A percentile compares a stretch with the other conserved stretches of the same genome.
Evolutionary conservation across 2,113 vertebrate species (phyloP).

Genomic region (Pleuronectes platessa): DNA sequence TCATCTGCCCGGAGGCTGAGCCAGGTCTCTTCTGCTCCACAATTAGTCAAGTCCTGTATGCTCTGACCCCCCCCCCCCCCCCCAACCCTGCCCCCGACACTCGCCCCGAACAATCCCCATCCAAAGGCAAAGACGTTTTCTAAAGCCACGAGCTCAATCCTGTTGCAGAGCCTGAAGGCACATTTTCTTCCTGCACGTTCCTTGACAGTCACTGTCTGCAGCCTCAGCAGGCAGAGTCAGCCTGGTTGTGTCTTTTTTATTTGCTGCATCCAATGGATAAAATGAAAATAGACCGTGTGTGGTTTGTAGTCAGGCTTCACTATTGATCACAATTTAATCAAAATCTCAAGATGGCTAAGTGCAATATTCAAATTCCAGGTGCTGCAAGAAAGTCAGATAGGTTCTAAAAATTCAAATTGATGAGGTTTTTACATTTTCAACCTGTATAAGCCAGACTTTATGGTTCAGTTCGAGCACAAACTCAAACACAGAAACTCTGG

Average conservation of each 20-base stretch:
- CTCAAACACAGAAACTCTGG: background rate
- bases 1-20: conserved; percentile 27
- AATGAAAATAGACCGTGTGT: background rate
- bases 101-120: conserved; percentile 22
- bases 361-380: background rate
- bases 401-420: background rate
- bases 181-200: conserved; percentile 9
- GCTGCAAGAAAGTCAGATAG: background rate
- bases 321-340: background rate
- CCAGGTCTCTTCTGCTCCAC: conserved; percentile 38
- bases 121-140: conserved; percentile 18
- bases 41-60: conserved; percentile 40
- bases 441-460: background rate
- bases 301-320: background rate
- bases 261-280: background rate
- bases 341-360: background rate
- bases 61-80: conserved; percentile 8
- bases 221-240: background rate
- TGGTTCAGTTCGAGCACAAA: background rate
- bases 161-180: conserved; percentile 29
- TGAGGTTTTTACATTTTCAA: background rate
- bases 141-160: conserved; percentile 43
- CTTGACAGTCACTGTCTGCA: conserved; percentile 5
- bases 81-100: background rate
- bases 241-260: background rate